A percentile compares a stretch with the other conserved stretches of the same genome.
Evolutionary conservation across 2,113 vertebrate species (phyloP).

Genomic region (Halichoeres trimaculatus): DNA sequence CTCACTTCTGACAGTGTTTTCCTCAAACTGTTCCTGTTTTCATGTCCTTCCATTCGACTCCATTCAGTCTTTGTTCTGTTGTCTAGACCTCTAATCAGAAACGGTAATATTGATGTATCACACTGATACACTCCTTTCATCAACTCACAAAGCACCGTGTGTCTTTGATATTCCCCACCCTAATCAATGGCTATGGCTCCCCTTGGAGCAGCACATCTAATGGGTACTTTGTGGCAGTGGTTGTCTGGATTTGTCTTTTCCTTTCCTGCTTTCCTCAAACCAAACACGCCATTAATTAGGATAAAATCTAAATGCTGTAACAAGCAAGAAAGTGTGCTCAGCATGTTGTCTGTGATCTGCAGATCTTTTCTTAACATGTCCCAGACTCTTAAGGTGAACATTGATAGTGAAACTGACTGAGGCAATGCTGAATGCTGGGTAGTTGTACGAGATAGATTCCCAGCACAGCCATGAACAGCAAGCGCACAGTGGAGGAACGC

Average conservation of each 20-base stretch:
- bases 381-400: conserved; percentile 15
- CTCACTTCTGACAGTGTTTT: background rate
- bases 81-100: conserved; percentile 49
- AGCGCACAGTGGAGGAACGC: conserved; percentile 13
- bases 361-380: conserved; percentile 9
- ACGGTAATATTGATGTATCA: conserved; percentile 47
- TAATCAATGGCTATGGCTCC: conserved; percentile 53
- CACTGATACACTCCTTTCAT: conserved; percentile 44
- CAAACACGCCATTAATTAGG: conserved; percentile 52
- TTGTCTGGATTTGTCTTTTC: conserved; percentile 13
- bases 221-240: conserved; percentile 26
- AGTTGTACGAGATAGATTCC: conserved; percentile 21
- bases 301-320: conserved; percentile 41
- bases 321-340: conserved; percentile 27
- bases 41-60: conserved; percentile 34
- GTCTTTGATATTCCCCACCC: conserved; percentile 40
- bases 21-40: conserved; percentile 25
- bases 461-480: conserved; percentile 34
- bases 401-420: conserved; percentile 16
- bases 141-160: conserved; percentile 44
- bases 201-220: conserved; percentile 46
- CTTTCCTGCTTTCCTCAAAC: conserved; percentile 32
- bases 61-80: conserved; percentile 44
- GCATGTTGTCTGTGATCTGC: conserved; percentile 22
- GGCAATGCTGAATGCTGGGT: background rate